These are phyloP conservation scores for Pseudorhombus dupliciocellatus DNA, from an alignment of 2,113 vertebrate genomes.

Conservation along the genomic window DNA sequence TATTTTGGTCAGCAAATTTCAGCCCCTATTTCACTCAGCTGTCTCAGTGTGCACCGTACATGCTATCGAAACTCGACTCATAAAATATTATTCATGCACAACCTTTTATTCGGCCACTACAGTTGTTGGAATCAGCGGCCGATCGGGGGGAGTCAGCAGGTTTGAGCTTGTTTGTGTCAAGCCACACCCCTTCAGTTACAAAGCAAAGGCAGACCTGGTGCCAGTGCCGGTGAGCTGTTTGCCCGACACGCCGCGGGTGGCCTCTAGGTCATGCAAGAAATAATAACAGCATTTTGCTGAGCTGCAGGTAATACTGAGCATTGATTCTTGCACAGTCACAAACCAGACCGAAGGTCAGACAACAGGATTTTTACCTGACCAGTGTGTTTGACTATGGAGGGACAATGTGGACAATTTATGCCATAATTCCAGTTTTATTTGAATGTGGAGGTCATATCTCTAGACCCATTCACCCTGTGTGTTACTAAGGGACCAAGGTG, in stretches of 20 bases:
- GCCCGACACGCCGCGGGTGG: conserved; percentile 37
- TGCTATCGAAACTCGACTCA: neutral
- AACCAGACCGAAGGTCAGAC: conserved; percentile 4
- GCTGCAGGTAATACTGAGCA: conserved; percentile 18
- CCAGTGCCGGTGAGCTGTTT: conserved; percentile 34
- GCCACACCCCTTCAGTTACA: conserved; percentile 55
- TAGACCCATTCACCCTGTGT: neutral
- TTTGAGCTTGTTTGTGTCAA: conserved; percentile 52
- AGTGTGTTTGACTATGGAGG: no score
- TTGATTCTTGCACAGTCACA: conserved; percentile 11
- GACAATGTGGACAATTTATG: no score
- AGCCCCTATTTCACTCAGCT: conserved; percentile 30
- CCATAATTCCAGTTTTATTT: neutral
- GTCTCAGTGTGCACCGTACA: conserved; percentile 1
- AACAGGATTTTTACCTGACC: neutral
- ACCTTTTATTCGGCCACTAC: neutral
- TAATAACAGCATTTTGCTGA: conserved; percentile 28
- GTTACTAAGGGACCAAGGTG: no score
- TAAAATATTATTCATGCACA: neutral
- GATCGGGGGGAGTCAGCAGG: conserved; percentile 42
- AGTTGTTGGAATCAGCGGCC: conserved; percentile 32
- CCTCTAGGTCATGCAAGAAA: conserved; percentile 24
- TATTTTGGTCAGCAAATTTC: conserved; percentile 17
- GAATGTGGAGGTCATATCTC: neutral
- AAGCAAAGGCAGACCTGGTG: conserved; percentile 64